Conservation (phyloP, 1,140 invertebrate genomes). For the Meloidogyne hapla region DNA sequence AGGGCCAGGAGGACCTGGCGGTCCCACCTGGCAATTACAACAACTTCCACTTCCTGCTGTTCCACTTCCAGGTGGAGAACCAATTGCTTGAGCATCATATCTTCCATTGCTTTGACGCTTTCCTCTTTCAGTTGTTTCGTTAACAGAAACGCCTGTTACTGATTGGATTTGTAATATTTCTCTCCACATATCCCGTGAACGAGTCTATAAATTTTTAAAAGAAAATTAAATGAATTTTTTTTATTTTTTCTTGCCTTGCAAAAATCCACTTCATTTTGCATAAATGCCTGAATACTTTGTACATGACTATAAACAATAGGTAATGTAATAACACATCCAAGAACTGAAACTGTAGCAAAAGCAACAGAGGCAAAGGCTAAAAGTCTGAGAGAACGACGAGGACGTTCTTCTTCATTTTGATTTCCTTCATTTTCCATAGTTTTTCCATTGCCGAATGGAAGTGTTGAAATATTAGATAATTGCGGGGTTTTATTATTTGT, state of each 20-base stretch:
- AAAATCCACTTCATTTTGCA: conserved; percentile 64
- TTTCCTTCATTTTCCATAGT: not conserved
- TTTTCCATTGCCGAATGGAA: not conserved
- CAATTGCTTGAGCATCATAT: conserved; percentile 40
- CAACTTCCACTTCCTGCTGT: conserved; percentile 53
- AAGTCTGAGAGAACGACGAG: conserved; percentile 48
- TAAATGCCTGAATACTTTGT: conserved; percentile 61
- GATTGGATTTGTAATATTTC: conserved; percentile 62
- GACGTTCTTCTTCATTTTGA: conserved; percentile 14
- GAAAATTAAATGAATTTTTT: not conserved
- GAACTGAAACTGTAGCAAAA: conserved; percentile 60
- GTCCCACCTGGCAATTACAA: conserved; percentile 60
- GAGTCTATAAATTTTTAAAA: conserved; percentile 42
- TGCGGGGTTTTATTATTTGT: not conserved
- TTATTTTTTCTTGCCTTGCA: conserved; percentile 51
- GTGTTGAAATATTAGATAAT: conserved; percentile 4
- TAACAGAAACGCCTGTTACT: conserved; percentile 40
- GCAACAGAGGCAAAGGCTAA: conserved; percentile 59
- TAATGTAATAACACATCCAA: conserved; percentile 59
- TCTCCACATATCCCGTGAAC: conserved; percentile 62
- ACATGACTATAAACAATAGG: conserved; percentile 63
- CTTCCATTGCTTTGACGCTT: conserved; percentile 26
- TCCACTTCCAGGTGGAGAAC: conserved; percentile 25
- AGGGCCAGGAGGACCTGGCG: conserved; percentile 62
- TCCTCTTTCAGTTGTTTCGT: conserved; percentile 20